Evolutionary conservation across 2,113 vertebrate genomes (phyloP).

Genomic region (Uria lomvia): DNA sequence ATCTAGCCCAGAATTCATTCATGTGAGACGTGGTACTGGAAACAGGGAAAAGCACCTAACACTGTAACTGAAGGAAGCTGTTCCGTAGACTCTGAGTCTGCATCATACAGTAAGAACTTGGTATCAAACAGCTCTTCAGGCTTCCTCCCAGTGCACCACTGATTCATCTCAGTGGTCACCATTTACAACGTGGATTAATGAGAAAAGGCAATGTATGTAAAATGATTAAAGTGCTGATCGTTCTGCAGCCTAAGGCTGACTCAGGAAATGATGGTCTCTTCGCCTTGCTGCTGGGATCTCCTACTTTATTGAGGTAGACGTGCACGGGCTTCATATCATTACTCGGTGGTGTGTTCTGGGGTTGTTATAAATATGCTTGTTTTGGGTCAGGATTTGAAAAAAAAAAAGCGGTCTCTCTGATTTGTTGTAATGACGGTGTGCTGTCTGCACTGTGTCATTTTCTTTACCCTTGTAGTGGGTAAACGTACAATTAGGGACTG

Average conservation of each 20-base stretch:
- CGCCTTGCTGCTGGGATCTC: neutral
- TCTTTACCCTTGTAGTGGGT: constrained; percentile 58
- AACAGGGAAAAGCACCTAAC: neutral
- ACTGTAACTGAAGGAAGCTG: neutral
- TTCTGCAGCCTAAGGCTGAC: neutral
- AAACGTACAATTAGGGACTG: constrained; percentile 71
- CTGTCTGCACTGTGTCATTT: constrained; percentile 69
- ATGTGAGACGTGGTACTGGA: neutral
- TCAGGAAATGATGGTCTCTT: neutral
- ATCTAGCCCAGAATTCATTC: neutral
- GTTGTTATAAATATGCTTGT: neutral
- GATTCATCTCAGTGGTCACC: neutral
- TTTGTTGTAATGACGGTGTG: constrained; percentile 60
- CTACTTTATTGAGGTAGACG: neutral
- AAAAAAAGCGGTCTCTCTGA: neutral
- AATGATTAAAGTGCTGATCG: neutral
- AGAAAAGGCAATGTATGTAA: neutral
- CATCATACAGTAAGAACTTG: neutral
- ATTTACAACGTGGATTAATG: neutral
- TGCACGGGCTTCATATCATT: neutral
- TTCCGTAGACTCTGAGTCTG: neutral
- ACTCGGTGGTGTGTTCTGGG: neutral
- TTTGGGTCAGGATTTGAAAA: constrained; percentile 9
- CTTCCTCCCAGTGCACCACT: neutral
- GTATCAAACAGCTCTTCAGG: neutral